Conservation (phyloP, 2,888 invertebrate genomes). For the Diarsia brunnea region DNA sequence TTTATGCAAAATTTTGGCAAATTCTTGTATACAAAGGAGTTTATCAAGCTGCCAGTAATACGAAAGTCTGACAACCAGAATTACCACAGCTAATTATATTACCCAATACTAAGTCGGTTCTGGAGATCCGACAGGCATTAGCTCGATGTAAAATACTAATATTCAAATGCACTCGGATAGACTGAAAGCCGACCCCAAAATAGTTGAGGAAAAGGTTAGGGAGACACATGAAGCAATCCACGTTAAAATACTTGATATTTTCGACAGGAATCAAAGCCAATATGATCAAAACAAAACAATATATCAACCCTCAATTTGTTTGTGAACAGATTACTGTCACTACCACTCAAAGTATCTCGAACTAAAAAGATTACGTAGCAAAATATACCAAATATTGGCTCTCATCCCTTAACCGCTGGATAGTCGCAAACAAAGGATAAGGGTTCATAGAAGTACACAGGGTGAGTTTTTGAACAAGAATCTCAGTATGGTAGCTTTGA, state of each 20-base stretch:
- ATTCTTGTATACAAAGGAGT: too few relatives aligned
- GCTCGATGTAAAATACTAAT: too few relatives aligned
- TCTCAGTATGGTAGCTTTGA: neutral
- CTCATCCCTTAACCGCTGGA: slow-evolving; percentile 4
- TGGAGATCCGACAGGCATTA: too few relatives aligned
- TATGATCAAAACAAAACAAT: slow-evolving; percentile 4
- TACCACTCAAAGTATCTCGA: slow-evolving; percentile 15
- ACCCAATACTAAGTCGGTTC: neutral
- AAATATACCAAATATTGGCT: slow-evolving; percentile 32
- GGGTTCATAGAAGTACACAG: slow-evolving; percentile 20
- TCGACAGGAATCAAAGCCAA: neutral
- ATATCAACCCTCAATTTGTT: neutral
- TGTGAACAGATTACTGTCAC: neutral
- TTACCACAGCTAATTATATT: too few relatives aligned
- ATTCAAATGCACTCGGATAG: too few relatives aligned
- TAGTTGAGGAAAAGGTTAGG: too few relatives aligned
- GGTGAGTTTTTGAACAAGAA: neutral
- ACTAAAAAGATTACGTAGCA: slow-evolving; percentile 12
- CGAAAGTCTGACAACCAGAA: too few relatives aligned
- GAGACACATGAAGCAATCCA: too few relatives aligned
- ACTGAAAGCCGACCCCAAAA: too few relatives aligned
- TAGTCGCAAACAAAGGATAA: slow-evolving; percentile 29
- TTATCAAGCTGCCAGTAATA: too few relatives aligned
- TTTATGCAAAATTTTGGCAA: too few relatives aligned
- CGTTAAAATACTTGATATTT: neutral